A percentile compares a stretch with the other conserved stretches of the same genome.
Evolutionary conservation across 1,140 invertebrate species (phyloP).

Genomic region (Capitella teleta): DNA sequence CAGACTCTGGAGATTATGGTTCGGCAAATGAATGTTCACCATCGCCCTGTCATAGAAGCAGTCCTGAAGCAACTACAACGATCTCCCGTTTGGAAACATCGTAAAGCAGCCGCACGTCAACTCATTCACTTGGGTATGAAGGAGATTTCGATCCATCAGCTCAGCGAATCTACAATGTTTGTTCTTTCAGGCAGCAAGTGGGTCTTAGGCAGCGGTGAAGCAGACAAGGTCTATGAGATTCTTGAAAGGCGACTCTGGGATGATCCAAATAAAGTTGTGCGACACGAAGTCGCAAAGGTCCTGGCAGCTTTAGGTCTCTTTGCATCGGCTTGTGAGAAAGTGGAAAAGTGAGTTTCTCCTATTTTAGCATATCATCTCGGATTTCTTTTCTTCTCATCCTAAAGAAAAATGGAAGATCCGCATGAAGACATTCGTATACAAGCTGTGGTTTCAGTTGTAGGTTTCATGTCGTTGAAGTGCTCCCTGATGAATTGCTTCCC

Average conservation of each 20-base stretch:
- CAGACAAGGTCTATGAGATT: conserved; percentile 28
- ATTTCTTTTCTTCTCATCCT: background rate
- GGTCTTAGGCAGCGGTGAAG: background rate
- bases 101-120: conserved; percentile 27
- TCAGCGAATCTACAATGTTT: background rate
- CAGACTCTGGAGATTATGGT: conserved; percentile 33
- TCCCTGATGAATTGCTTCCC: background rate
- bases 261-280: conserved; percentile 33
- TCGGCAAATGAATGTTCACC: conserved; percentile 25
- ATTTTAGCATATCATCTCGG: background rate
- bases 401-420: conserved; percentile 27
- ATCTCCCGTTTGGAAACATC: conserved; percentile 31
- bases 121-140: conserved; percentile 28
- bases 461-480: background rate
- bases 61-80: conserved; percentile 20
- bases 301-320: conserved; percentile 33
- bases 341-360: conserved; percentile 25
- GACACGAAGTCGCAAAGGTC: conserved; percentile 28
- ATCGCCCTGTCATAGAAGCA: conserved; percentile 21
- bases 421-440: conserved; percentile 32
- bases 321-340: conserved; percentile 26
- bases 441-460: conserved; percentile 36
- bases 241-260: conserved; percentile 33
- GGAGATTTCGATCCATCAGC: too few relatives aligned
- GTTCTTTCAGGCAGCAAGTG: conserved; percentile 20